A percentile compares a stretch with the other conserved stretches of the same genome.
Conservation (phyloP, 2,888 invertebrate species). For the Drosophila limbata region DNA sequence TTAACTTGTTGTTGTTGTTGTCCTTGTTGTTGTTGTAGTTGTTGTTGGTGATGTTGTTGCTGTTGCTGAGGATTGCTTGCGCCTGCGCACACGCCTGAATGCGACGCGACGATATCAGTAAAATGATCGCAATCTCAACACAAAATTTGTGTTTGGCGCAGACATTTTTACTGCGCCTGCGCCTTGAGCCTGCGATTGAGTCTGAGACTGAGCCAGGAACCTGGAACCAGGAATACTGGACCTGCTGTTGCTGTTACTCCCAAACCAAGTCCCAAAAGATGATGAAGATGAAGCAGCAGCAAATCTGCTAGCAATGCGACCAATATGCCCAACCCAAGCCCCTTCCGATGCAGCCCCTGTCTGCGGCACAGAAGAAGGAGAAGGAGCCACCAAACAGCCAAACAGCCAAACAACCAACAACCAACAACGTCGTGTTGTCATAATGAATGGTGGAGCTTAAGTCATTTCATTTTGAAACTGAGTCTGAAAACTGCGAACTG, state of each 20-base stretch:
- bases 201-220: not conserved
- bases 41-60: conserved; percentile 15
- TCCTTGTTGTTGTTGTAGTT: conserved; percentile 24
- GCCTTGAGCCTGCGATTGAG: conserved; percentile 21
- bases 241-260: conserved; percentile 33
- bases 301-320: conserved; percentile 71
- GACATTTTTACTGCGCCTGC: conserved; percentile 73
- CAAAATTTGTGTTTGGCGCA: conserved; percentile 81
- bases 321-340: conserved; percentile 50
- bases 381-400: conserved; percentile 28
- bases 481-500: conserved; percentile 28
- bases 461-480: conserved; percentile 83
- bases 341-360: conserved; percentile 14
- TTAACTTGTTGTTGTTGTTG: conserved; percentile 44
- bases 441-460: conserved; percentile 84
- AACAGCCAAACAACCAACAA: not conserved
- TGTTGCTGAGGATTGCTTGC: conserved; percentile 56
- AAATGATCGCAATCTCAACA: conserved; percentile 81
- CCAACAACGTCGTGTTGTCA: conserved; percentile 81
- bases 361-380: conserved; percentile 14
- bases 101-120: conserved; percentile 74
- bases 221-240: conserved; percentile 40
- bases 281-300: conserved; percentile 78
- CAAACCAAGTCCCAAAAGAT: conserved; percentile 54
- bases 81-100: conserved; percentile 81